Conservation (phyloP, 2,888 invertebrate species). For the Brachypterus glaber region DNA sequence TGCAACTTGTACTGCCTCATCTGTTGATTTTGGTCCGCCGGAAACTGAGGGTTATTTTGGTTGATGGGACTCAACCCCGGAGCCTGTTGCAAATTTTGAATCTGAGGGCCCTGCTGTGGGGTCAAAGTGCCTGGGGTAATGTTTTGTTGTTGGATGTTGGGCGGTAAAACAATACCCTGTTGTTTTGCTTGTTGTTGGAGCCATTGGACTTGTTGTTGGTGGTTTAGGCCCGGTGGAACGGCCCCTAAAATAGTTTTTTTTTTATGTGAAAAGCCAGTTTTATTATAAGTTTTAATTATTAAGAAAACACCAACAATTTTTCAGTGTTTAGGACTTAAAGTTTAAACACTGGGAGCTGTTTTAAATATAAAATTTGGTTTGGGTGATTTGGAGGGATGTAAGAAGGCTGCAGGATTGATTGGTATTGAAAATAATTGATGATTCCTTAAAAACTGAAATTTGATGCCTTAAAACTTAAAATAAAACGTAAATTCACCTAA, state of each 20-base stretch:
- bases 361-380: too few relatives aligned
- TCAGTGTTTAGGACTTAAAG: too few relatives aligned
- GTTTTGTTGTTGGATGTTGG: constrained; percentile 34
- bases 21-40: constrained; percentile 26
- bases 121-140: constrained; percentile 24
- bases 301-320: too few relatives aligned
- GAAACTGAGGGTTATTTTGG: constrained; percentile 24
- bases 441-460: too few relatives aligned
- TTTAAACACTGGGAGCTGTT: too few relatives aligned
- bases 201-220: constrained; percentile 41
- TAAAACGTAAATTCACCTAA: too few relatives aligned
- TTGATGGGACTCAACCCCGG: constrained; percentile 38
- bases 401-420: too few relatives aligned
- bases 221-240: constrained; percentile 37
- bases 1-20: constrained; percentile 30
- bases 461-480: too few relatives aligned
- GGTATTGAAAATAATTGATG: too few relatives aligned
- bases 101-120: constrained; percentile 15
- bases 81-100: constrained; percentile 19
- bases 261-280: too few relatives aligned
- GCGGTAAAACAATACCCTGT: constrained; percentile 37
- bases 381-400: too few relatives aligned
- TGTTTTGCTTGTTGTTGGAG: constrained; percentile 40
- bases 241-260: constrained; percentile 28
- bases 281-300: too few relatives aligned